Evolutionary conservation across 2,113 vertebrate species (phyloP), one percentile per base, ranked within the genome.

Genomic region (Sitta europaea): DNA sequence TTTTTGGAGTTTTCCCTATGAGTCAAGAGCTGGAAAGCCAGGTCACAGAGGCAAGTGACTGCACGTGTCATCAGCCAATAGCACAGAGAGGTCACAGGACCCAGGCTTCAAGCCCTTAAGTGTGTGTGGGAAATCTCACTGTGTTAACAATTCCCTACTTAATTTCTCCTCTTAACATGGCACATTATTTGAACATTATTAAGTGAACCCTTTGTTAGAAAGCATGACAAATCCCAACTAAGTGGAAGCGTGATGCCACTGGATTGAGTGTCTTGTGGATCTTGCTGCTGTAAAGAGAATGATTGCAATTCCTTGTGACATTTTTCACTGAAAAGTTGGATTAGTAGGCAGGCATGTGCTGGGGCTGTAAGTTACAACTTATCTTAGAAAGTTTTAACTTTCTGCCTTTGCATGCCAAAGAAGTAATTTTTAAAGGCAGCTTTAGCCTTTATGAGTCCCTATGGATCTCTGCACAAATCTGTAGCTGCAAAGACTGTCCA

Each of bases 371-470:
- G 63, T 88, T 84, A 70, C 74, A 81, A 87, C 65, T 96, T 97
- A 97, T 95, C 97, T 95, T 85, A 38, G 87, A 88, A 93, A 92
- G 95, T 67, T 95, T 96, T 91, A 95, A 91, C 83, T 94, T 96
- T 85, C 79, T 96, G 93, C 42, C 42, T 95, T 96, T 86, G 86
- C 83, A 76, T 95, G 92, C 90, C 94, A 96, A 89, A 94, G 90
- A 73, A 96, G 77, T 89, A 0, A 91, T 95, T 96, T 97, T 94
- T 89, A 96, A 93, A 92, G 75, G 68, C 88, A 61, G 88, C 53
- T 86, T 91, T 88, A 92, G 67, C 47, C 68, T 96, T 97, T 97
- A 97, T 2, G 83, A 95, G 92, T 91, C 95, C 92, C 95, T 77
- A 0, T 43, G 83, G 96, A 92, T 73, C 3, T 2, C 83, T 86